Evolutionary conservation across 2,888 invertebrate species (phyloP), one percentile per base, ranked within the genome.

Genomic region (Euclidia mi): DNA sequence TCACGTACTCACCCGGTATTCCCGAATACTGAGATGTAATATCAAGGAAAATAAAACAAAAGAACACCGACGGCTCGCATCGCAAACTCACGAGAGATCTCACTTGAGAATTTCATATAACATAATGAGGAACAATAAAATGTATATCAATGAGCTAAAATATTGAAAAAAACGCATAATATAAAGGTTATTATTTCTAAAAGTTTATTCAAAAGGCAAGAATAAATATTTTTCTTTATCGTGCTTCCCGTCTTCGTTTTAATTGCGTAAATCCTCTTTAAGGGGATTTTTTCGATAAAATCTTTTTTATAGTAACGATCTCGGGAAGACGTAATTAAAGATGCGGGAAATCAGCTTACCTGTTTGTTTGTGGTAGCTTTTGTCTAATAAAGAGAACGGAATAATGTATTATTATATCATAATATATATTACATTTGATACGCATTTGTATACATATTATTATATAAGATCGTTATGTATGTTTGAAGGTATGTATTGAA

Each of bases 251-350:
- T 82, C 80, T 76, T 79, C 81, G 71, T 83, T 91, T 89, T 91
- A 92, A 91, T 91, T 91, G 90, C 85, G 82, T 79, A 88, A 92
- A 92, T 91, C 90, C 88, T 85, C 88, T 90, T 88, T 84, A 80
- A 72, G 78, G 75, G 79, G 80, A 82, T 88, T 75, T 77, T 85
- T 81, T 79, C 70, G 83, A 87, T 85, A 76, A 84, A 84, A 85
- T 87, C 81, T 85, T 86, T 85, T 58, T 25, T 25, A 79, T 76
- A 61, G 78, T 76, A 76, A 76, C 69, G 83, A 71, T 81, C 81
- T 73, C 64, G 70, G 67, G 67, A 78, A 75, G 76, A 80, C 79
- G 77, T 85, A 85, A 85, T 85, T 87, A 87, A 82, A 88, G 81
- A 78, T 65, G 75, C 65, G 76, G 73, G 70, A 82, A 85, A 85